These are phyloP conservation scores for Chloromyia formosa DNA, from an alignment of 2,888 invertebrate genomes.

Conservation along the genomic window DNA sequence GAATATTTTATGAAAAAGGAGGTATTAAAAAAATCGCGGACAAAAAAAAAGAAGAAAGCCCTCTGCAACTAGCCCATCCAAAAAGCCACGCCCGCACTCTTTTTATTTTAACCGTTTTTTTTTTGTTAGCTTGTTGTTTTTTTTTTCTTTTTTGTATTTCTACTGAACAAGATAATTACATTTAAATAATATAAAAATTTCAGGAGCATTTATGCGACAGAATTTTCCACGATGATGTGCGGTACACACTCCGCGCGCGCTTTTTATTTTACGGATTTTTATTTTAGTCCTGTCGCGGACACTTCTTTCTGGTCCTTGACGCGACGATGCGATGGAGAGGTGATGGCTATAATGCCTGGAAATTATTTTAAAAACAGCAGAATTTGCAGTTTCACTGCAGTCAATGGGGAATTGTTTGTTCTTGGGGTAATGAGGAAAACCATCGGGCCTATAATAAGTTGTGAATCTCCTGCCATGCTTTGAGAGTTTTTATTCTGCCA, in stretches of 20 bases:
- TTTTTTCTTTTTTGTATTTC: conserved; percentile 54
- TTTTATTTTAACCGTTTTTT: conserved; percentile 44
- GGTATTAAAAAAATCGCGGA: conserved; percentile 24
- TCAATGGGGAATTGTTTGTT: conserved; percentile 47
- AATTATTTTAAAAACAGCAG: conserved; percentile 43
- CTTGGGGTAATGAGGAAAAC: conserved; percentile 29
- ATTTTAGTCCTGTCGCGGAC: no score
- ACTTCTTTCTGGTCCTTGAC: conserved; percentile 32
- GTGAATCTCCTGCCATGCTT: conserved; percentile 4
- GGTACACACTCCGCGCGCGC: no score
- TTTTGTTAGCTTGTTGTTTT: conserved; percentile 40
- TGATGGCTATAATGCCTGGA: conserved; percentile 16
- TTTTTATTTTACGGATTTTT: no score
- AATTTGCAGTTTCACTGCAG: conserved; percentile 46
- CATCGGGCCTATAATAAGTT: conserved; percentile 24
- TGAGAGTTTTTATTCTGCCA: no score
- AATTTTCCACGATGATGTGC: conserved; percentile 30
- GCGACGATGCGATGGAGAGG: not conserved
- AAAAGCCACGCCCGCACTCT: conserved; percentile 49
- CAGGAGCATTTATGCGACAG: conserved; percentile 51
- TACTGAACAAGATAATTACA: conserved; percentile 64
- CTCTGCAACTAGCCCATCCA: conserved; percentile 31
- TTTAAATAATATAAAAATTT: conserved; percentile 64
- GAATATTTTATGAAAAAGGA: conserved; percentile 35
- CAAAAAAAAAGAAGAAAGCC: conserved; percentile 1